Base-by-base conservation (phyloP, 2,888 invertebrate species). In the Tetranychus piercei region DNA sequence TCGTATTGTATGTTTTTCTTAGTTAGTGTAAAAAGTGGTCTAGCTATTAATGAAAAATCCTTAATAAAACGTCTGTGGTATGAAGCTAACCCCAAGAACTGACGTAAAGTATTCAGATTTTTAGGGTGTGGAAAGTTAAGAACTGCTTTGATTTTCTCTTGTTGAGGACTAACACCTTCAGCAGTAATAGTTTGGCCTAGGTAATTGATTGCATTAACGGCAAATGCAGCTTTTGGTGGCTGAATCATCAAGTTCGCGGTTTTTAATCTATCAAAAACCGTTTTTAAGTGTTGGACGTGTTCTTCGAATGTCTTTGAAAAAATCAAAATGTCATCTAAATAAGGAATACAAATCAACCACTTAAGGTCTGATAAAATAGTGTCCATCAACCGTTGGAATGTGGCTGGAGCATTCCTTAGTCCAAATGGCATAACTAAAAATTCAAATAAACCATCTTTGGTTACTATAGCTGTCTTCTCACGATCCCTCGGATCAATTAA, bases 241-340 rank as follows among this genome's bases (percentile, higher is more conserved):
- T 78, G 78, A 4, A 80, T 73, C 65, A 77, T 78, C 6, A 80
- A 73, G n/a, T 77, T 76, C 34, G 78, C 77, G 44, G 76, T 72
- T 34, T 65, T 22, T 9, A 80, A 55, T 15, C 76, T 65, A 11
- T 78, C 44, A 71, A 80, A 77, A 15, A 80, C 79, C 34, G 66
- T 15, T 64, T 64, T 44, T 6, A 80, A 66, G 23, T 77, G 72
- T 7, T 23, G 23, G 11, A 78, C 22, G 65, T 77, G 75, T 43
- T 79, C 76, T 15, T 76, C 73, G 23, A 79, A 78, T 18, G 74
- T 66, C 45, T 72, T 66, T 7, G 72, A 22, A n/a, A 74, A 78
- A 6, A 79, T 74, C 5, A 79, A 75, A 6, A 79, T 71, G 73
- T 79, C 79, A 34, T 79, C 79, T 1, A 79, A 66, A 64, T 79